Conservation (phyloP, 1,140 invertebrate species). For the Brachionus asplanchnoidis region DNA sequence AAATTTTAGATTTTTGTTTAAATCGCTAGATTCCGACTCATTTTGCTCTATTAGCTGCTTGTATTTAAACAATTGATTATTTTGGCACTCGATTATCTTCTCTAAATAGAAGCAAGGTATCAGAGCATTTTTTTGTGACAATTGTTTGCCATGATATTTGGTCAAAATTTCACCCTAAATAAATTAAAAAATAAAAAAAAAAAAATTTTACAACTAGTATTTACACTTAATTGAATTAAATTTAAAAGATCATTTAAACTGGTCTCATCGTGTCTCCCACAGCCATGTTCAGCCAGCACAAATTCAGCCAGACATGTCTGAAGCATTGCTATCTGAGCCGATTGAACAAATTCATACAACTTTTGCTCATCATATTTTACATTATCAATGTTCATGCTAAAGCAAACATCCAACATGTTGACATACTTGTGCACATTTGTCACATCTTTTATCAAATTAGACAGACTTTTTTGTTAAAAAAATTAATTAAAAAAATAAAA, state of each 20-base stretch:
- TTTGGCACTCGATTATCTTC: background rate
- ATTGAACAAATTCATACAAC: background rate
- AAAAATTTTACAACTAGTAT: background rate
- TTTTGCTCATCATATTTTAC: background rate
- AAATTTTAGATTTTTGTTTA: background rate
- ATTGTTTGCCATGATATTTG: background rate
- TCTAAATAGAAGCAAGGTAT: background rate
- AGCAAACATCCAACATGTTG: background rate
- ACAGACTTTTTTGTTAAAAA: background rate
- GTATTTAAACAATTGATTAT: background rate
- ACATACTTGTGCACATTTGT: background rate
- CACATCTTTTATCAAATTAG: background rate
- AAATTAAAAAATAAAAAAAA: background rate
- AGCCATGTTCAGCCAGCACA: background rate
- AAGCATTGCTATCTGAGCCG: background rate
- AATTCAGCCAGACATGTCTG: background rate
- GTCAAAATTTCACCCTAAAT: background rate
- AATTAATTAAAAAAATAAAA: background rate
- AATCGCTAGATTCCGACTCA: background rate
- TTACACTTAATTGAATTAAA: slow-evolving; percentile 8
- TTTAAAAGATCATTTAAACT: background rate
- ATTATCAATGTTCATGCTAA: background rate
- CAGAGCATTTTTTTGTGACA: background rate
- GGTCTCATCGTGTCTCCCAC: background rate
- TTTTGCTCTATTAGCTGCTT: background rate